Conservation (phyloP, 2,888 invertebrate genomes). For the Tricholauxania praeusta region DNA sequence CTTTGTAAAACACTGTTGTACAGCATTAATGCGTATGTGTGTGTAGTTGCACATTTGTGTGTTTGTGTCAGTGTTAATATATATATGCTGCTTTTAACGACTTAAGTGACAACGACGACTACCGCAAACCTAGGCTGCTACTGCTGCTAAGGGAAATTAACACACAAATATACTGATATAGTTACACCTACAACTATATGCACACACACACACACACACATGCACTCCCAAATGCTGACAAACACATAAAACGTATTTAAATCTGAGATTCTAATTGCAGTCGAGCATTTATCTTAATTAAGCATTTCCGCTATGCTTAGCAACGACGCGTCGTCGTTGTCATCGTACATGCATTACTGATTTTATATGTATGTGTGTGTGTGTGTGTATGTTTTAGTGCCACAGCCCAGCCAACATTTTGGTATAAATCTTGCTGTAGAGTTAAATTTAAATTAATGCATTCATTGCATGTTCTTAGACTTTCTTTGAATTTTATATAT, state of each 20-base stretch:
- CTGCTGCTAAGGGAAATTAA: conserved; percentile 33
- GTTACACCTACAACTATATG: no score
- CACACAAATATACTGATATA: conserved; percentile 19
- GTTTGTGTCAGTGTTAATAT: conserved; percentile 1
- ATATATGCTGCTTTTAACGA: conserved; percentile 14
- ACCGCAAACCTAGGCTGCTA: conserved; percentile 22
- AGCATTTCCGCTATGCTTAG: conserved; percentile 50
- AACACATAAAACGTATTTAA: conserved; percentile 46
- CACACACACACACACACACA: not conserved
- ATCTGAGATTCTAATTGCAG: conserved; percentile 56
- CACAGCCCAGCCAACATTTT: not conserved
- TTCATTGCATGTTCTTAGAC: no score
- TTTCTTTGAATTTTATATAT: no score
- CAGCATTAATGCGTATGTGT: conserved; percentile 22
- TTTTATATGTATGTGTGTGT: conserved; percentile 1
- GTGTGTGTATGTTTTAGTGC: not conserved
- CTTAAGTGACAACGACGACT: conserved; percentile 30
- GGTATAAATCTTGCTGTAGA: no score
- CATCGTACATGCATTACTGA: not conserved
- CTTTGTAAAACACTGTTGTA: no score
- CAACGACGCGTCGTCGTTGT: not conserved
- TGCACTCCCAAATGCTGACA: not conserved
- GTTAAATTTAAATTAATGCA: no score
- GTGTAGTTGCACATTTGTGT: not conserved
- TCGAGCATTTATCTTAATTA: conserved; percentile 60